Evolutionary conservation across 2,797 vertebrate genomes (phyloP).

Genomic region (Alcedo atthis): DNA sequence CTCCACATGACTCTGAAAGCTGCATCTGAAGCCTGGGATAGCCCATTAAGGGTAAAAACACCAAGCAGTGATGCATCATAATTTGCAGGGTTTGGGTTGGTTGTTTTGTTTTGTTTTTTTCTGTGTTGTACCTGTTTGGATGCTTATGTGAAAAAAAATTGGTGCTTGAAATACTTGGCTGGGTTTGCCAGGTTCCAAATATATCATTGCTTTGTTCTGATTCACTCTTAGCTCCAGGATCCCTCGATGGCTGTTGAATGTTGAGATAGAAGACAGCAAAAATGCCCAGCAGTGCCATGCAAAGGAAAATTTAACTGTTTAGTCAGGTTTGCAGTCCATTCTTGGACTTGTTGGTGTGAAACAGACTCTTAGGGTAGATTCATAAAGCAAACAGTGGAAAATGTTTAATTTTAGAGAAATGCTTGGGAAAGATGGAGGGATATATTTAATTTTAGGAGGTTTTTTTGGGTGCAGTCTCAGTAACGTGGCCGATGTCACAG

Average conservation of each 20-base stretch:
- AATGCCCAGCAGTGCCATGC: neutral
- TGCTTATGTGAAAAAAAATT: neutral
- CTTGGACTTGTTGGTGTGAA: neutral
- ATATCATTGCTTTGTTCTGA: neutral
- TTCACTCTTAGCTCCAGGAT: neutral
- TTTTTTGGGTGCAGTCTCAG: neutral
- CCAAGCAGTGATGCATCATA: rapidly evolving
- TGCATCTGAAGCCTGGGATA: neutral
- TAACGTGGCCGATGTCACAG: neutral
- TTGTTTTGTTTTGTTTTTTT: neutral
- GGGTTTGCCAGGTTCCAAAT: neutral
- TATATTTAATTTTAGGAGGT: neutral
- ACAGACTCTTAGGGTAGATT: neutral
- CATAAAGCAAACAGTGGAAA: neutral
- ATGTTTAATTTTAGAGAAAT: neutral
- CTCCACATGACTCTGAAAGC: neutral
- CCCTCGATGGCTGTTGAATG: neutral
- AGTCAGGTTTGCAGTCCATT: neutral
- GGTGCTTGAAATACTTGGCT: neutral
- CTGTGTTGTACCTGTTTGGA: neutral
- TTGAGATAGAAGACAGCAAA: neutral
- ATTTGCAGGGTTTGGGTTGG: neutral
- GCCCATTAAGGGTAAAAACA: neutral
- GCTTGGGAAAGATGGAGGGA: neutral
- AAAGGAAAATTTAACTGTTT: neutral